Percentiles rank a stretch among this genome's conserved stretches.
Evolutionary conservation across 2,888 invertebrate genomes (phyloP).

Genomic region (Gandaritis pyraliata): DNA sequence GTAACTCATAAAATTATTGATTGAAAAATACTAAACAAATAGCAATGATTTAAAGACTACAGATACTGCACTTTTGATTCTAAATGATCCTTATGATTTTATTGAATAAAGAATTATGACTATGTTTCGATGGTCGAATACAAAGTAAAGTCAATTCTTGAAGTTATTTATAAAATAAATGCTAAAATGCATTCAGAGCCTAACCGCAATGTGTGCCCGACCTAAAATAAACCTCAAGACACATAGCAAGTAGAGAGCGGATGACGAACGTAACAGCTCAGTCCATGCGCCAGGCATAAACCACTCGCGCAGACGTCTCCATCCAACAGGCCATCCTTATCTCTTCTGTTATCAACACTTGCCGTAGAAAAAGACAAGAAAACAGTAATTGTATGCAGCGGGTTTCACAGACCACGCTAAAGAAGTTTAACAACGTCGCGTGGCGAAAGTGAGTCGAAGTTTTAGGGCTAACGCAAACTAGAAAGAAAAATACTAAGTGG

Average conservation of each 20-base stretch:
- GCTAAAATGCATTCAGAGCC: neutral
- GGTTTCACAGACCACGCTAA: slow-evolving; percentile 34
- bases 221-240: slow-evolving; percentile 30
- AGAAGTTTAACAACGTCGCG: slow-evolving; percentile 35
- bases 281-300: slow-evolving; percentile 49
- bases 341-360: slow-evolving; percentile 47
- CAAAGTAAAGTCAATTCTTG: neutral
- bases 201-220: neutral
- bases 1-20: no score
- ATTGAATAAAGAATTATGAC: no score
- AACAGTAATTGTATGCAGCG: slow-evolving; percentile 54
- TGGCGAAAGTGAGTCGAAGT: slow-evolving; percentile 18
- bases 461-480: neutral
- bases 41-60: no score
- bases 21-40: no score
- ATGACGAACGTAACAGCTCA: slow-evolving; percentile 37
- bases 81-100: no score
- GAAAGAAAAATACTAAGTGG: neutral
- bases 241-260: slow-evolving; percentile 30
- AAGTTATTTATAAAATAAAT: neutral
- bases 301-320: slow-evolving; percentile 57
- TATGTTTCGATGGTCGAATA: no score
- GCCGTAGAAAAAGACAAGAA: slow-evolving; percentile 50
- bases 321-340: slow-evolving; percentile 54
- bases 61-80: no score